Base-by-base conservation (phyloP, 2,888 invertebrate species). In the Odontocerum albicorne region DNA sequence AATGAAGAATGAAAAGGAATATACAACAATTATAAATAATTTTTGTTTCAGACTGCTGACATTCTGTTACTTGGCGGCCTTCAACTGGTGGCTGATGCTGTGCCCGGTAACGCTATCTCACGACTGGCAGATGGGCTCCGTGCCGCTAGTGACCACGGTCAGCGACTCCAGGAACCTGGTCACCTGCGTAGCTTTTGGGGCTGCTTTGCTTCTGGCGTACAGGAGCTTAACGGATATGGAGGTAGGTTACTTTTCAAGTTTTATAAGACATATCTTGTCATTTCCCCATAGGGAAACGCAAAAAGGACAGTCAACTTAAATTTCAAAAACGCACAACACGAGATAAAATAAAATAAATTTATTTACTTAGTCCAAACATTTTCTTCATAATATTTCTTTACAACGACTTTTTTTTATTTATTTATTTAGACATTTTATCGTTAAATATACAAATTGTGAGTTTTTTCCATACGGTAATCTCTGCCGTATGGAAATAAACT, bases 101-200 rank as follows among this genome's bases (percentile, higher is more conserved):
- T 88, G 86, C 62, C 92, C 92, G 1, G 81, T 83, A 65, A 83
- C 83, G 1, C 77, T 92, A 40, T 88, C 89, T 64, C 92, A 92
- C 68, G 93, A 93, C 71, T 93, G 92, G 92, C 92, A 92, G 74
- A 88, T 91, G 87, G 90, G 90, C 4, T 91, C 90, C 10, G 85
- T 93, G 58, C 90, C 91, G 16, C 75, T 92, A 57, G 80, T 93
- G 62, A 84, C 87, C 44, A 82, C 83, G 35, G 70, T 85, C 12
- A 80, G 81, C 65, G 92, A 92, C 68, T 75, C 78, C 1, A 75
- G 92, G 64, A 92, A 91, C 71, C 66, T 90, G 53, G 80, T 87
- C 54, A 88, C 91, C 0, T 80, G 84, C 62, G 77, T 85, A 13
- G 86, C 88, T 57, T 79, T 87, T 59, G 77, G 82, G 12, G 74